Base-by-base conservation (phyloP, 2,888 invertebrate species). In the Podabrus alpinus region DNA sequence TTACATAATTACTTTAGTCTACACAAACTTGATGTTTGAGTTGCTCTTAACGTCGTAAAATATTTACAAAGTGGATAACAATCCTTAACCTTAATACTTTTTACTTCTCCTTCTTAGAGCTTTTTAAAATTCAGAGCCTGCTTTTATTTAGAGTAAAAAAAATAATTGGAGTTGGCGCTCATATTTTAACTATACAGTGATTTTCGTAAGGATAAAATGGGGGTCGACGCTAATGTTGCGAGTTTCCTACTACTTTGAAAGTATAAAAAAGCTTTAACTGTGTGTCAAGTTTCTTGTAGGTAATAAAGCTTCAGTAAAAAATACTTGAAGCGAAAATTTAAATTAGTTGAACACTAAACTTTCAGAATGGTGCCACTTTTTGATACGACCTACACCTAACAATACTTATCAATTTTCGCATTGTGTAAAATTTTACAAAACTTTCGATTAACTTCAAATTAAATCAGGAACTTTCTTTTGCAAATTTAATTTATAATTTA, bases 321-420 rank as follows among this genome's bases (percentile, higher is more conserved):
- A 71, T 74, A 62, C 68, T 60, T 71, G 74, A 71, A 74, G 74
- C 74, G 74, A 70, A 74, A 74, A 74, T 74, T 74, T 71, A 69
- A 73, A 73, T 73, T 73, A 73, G 69, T 69, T 66, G 66, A 73
- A 69, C 66, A 70, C 69, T 59, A 69, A 73, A 73, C 66, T 73
- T 69, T 64, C 29, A 66, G 59, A 60, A 59, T 73, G 59, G 68
- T 73, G 24, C 59, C 17, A 69, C 21, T 73, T 73, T 69, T 67
- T 15, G 69, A 64, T 21, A 73, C 72, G 62, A 24, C 66, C 64
- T 73, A 64, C 72, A 68, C 66, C 29, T 68, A 69, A 62, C 68
- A 69, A 60, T 69, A 29, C 29, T 19, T 25, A 69, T 59, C 64
- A 73, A 69, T 68, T 59, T 59, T 19, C 25, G 25, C 13, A 7